Conservation (phyloP, 1,140 invertebrate species). For the Psilanteris sp. region DNA sequence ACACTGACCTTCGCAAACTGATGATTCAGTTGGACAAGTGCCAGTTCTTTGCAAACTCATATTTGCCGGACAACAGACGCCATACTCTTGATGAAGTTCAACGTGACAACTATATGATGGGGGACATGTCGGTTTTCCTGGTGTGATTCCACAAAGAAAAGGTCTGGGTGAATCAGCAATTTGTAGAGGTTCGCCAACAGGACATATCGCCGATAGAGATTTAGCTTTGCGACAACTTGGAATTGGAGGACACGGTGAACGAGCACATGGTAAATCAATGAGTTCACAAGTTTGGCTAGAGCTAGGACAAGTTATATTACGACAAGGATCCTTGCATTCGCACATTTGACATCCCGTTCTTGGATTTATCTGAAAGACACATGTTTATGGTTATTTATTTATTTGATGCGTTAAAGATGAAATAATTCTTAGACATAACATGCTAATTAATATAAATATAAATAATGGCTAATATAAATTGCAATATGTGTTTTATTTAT, state of each 20-base stretch:
- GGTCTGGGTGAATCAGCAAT: constrained; percentile 88
- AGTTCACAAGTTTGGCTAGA: constrained; percentile 85
- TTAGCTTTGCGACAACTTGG: constrained; percentile 86
- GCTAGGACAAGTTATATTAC: constrained; percentile 86
- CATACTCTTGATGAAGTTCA: constrained; percentile 89
- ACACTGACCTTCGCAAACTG: constrained; percentile 84
- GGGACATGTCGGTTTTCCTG: constrained; percentile 90
- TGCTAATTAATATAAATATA: no score
- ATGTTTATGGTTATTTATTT: no score
- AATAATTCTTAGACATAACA: no score
- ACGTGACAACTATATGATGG: constrained; percentile 89
- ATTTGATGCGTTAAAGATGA: no score
- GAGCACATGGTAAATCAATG: constrained; percentile 87
- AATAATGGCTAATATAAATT: no score
- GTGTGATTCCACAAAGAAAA: constrained; percentile 89
- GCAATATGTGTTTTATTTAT: no score
- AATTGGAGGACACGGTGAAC: constrained; percentile 89
- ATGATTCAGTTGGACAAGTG: constrained; percentile 83
- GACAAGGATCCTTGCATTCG: constrained; percentile 89
- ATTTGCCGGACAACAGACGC: constrained; percentile 90
- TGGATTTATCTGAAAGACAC: constrained; percentile 76
- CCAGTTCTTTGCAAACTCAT: constrained; percentile 87
- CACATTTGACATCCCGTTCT: constrained; percentile 87
- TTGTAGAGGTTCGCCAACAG: constrained; percentile 88
- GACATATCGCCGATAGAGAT: constrained; percentile 86